These are phyloP conservation scores for Mongoloraphidia duomilia DNA, from an alignment of 2,888 invertebrate species.

Conservation along the genomic window DNA sequence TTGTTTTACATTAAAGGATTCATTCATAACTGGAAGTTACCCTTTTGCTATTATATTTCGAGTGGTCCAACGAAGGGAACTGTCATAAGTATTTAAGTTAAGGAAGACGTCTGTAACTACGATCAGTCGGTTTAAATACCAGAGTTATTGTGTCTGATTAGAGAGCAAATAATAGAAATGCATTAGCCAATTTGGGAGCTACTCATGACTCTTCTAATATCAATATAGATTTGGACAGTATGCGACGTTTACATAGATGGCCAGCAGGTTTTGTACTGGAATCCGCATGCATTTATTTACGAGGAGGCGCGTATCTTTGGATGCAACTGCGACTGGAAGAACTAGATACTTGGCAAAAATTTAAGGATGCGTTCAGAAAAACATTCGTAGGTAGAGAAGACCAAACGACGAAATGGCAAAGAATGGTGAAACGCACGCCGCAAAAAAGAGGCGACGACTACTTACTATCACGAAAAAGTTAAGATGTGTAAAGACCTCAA, in stretches of 20 bases:
- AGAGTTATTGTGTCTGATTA: constrained; percentile 14
- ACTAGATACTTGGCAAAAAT: constrained; percentile 4
- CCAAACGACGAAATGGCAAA: neutral
- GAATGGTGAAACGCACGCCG: neutral
- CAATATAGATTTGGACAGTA: constrained; percentile 1
- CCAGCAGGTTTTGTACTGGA: constrained; percentile 4
- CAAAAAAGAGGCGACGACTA: neutral
- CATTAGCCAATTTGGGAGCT: constrained; percentile 7
- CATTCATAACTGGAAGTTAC: constrained; percentile 13
- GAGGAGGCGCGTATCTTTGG: constrained; percentile 5
- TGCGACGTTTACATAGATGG: constrained; percentile 3
- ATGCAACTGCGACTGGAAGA: neutral
- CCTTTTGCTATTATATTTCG: constrained; percentile 11
- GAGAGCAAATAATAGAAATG: constrained; percentile 11
- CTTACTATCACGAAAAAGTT: constrained; percentile 2
- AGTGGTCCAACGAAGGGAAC: constrained; percentile 7
- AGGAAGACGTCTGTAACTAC: constrained; percentile 5
- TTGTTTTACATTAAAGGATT: constrained; percentile 12
- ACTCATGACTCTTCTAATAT: constrained; percentile 7
- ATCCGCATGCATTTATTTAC: constrained; percentile 5
- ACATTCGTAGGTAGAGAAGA: constrained; percentile 2
- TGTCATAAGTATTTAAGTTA: constrained; percentile 5
- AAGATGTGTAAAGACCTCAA: neutral
- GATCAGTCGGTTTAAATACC: constrained; percentile 7
- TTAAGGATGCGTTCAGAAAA: constrained; percentile 3